phyloP scores from a whole-genome alignment of 1,140 invertebrate species.

The Popillia japonica region DNA sequence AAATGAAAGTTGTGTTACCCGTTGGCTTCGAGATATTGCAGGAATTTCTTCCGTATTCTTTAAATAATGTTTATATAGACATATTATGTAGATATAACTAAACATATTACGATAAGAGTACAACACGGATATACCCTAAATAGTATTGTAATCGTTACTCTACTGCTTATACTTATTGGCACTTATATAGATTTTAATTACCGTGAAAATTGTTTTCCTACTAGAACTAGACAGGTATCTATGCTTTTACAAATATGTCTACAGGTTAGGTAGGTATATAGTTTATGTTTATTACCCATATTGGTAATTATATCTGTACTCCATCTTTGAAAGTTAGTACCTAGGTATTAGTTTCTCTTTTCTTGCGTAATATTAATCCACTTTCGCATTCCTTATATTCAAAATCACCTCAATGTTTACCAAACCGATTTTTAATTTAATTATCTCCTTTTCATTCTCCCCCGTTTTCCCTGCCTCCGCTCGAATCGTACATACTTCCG shows the following conservation, averaged over 20 bases:
- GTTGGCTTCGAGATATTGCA: too few relatives aligned
- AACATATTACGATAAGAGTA: neutral
- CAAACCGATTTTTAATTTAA: too few relatives aligned
- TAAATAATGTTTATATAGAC: too few relatives aligned
- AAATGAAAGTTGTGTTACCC: too few relatives aligned
- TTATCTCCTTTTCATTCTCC: too few relatives aligned
- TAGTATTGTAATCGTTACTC: neutral
- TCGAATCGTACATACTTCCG: too few relatives aligned
- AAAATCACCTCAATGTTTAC: too few relatives aligned
- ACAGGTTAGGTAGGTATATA: neutral
- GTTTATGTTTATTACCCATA: slow-evolving; percentile 11
- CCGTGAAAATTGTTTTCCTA: neutral
- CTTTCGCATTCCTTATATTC: neutral
- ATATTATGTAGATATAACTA: neutral
- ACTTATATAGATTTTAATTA: neutral
- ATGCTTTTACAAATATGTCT: too few relatives aligned
- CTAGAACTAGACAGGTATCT: neutral
- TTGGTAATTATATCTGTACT: neutral
- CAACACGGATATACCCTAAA: neutral
- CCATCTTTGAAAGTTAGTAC: neutral
- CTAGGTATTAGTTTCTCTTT: neutral
- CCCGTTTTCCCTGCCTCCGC: too few relatives aligned
- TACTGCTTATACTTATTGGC: neutral
- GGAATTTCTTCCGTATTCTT: too few relatives aligned
- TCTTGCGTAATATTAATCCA: neutral